Conservation (phyloP, 2,113 vertebrate species). For the Alouatta palliata region DNA sequence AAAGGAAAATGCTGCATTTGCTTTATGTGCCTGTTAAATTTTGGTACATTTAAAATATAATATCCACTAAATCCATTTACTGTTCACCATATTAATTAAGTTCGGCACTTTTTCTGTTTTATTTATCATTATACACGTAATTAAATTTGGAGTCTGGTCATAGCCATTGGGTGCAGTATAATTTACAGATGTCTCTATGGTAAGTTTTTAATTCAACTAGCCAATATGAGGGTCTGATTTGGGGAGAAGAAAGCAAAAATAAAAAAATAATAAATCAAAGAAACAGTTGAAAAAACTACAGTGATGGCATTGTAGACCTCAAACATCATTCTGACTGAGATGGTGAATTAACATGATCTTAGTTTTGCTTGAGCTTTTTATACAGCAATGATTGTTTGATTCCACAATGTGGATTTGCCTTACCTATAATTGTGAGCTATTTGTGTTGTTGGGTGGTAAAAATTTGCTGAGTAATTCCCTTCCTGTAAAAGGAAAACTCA, state of each 20-base stretch:
- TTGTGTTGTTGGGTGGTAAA: constrained; percentile 52
- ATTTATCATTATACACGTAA: constrained; percentile 52
- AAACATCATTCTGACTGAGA: constrained; percentile 13
- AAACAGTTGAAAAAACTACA: constrained; percentile 36
- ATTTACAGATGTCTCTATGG: constrained; percentile 27
- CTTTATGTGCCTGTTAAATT: constrained; percentile 54
- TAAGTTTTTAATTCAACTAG: constrained; percentile 59
- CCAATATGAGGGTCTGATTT: constrained; percentile 27
- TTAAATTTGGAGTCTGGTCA: constrained; percentile 42
- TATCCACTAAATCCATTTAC: constrained; percentile 49
- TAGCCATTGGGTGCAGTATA: not conserved
- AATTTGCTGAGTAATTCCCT: not conserved
- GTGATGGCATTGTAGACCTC: constrained; percentile 51
- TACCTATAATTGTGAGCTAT: constrained; percentile 28
- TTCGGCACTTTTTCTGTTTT: constrained; percentile 39
- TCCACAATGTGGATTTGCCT: constrained; percentile 51
- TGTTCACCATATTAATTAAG: constrained; percentile 49
- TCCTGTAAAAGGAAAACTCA: not conserved
- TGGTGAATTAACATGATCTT: constrained; percentile 5
- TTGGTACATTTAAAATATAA: constrained; percentile 24
- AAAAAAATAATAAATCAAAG: constrained; percentile 40
- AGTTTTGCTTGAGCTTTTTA: constrained; percentile 44
- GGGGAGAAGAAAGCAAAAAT: not conserved
- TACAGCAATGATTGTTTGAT: constrained; percentile 34
- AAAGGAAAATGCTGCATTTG: constrained; percentile 52